Base-by-base conservation (phyloP, 2,888 invertebrate species). In the Chrysolina oricalcia region DNA sequence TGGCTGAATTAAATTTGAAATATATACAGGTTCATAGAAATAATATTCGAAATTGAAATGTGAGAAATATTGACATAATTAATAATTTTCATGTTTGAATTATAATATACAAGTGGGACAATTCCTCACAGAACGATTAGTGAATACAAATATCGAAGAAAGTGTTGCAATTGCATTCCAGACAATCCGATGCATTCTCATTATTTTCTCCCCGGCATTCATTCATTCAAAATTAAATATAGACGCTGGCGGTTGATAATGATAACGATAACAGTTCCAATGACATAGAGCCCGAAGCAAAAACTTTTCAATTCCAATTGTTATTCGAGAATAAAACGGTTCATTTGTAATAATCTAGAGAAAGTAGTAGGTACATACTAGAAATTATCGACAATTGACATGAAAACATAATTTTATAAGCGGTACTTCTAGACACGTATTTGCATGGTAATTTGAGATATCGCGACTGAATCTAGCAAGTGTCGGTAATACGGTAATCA, bases 381-480 rank as follows among this genome's bases (percentile, higher is more conserved):
- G 59, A 59, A 59, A 59, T 59, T 59, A 59, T 59, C 59, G 59
- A 59, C 59, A 17, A 59, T 59, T 59, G 59, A 59, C 59, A 59
- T 59, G 35, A 35, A 59, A 59, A 59, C 59, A 59, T 59, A 59
- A 59, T 59, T 59, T 35, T 27, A 35, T 59, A 59, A n/a, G 59
- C 35, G 59, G 59, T 59, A 27, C 35, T n/a, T 27, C 15, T n/a
- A 59, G 59, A 59, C 59, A 59, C 35, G 9, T 15, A 27, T 59
- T 59, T 59, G 35, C 23, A 59, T 59, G 27, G n/a, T 27, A 35
- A 59, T 59, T 59, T 59, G 6, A 13, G 35, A 59, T 59, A 59
- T 59, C 35, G 59, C 59, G 59, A n/a, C 59, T 17, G 35, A 35
- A n/a, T 21, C 21, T 23, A 35, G 53, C 13, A 53, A 53, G 11